Conservation (phyloP, 2,113 vertebrate genomes). For the Mustela lutreola region DNA sequence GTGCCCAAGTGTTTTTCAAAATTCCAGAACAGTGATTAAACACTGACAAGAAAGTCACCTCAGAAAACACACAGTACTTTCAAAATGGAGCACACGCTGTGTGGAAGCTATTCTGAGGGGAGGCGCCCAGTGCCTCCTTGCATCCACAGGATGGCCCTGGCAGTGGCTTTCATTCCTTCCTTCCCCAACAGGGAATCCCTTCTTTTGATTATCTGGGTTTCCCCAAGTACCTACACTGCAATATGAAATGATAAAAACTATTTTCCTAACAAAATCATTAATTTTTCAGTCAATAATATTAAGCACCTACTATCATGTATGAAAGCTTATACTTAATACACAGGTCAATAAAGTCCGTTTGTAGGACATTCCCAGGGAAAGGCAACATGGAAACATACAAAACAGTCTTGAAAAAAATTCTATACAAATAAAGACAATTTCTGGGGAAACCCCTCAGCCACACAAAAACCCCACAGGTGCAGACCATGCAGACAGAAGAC, state of each 20-base stretch:
- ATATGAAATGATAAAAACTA: background rate
- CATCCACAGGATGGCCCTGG: rapidly evolving
- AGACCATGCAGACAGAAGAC: background rate
- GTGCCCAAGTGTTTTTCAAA: background rate
- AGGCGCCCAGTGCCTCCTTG: rapidly evolving
- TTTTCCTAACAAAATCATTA: conserved; percentile 27
- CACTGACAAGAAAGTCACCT: background rate
- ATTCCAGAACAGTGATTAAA: background rate
- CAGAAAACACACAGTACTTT: background rate
- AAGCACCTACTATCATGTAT: background rate
- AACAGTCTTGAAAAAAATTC: background rate
- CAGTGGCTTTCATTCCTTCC: background rate
- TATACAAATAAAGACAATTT: background rate
- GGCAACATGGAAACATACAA: background rate
- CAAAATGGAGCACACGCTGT: rapidly evolving
- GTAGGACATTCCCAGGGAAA: background rate
- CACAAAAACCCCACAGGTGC: background rate
- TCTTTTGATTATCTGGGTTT: background rate
- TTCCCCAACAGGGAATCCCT: background rate
- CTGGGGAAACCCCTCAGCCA: background rate
- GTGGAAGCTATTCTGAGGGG: rapidly evolving
- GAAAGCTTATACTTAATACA: background rate
- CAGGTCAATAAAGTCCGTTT: background rate
- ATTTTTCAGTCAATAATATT: background rate
- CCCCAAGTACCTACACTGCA: background rate